Conservation (phyloP, 2,888 invertebrate species). For the Brachylomia viminalis region DNA sequence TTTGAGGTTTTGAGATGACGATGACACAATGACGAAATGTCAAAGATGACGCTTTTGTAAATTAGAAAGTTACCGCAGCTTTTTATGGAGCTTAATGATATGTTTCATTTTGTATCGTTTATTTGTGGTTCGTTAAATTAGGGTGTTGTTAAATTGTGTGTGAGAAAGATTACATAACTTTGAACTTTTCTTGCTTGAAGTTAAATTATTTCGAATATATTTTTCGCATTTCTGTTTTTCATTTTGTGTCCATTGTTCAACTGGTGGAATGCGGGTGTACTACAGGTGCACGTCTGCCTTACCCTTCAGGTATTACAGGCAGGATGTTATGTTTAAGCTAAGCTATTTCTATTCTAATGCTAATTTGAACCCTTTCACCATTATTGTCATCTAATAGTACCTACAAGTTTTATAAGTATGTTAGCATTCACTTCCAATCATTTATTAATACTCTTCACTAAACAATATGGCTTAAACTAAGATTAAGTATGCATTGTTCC, state of each 20-base stretch:
- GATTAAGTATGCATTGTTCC: slow-evolving; percentile 51
- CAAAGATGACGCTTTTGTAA: slow-evolving; percentile 52
- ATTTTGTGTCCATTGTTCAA: not conserved
- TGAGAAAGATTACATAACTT: not conserved
- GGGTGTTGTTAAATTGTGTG: slow-evolving; percentile 14
- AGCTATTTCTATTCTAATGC: not conserved
- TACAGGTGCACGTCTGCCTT: not conserved
- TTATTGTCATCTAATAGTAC: not conserved
- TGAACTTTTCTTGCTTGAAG: not conserved
- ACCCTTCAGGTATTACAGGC: no score
- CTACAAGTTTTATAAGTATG: not conserved
- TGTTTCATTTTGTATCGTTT: slow-evolving; percentile 4
- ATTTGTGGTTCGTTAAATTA: slow-evolving; percentile 21
- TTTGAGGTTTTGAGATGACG: slow-evolving; percentile 45
- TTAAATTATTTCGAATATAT: not conserved
- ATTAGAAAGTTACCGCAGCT: slow-evolving; percentile 64
- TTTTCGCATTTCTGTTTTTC: not conserved
- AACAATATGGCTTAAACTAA: slow-evolving; percentile 39
- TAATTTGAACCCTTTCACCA: not conserved
- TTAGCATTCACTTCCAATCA: slow-evolving; percentile 5
- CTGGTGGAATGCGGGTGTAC: not conserved
- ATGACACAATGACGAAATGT: slow-evolving; percentile 55
- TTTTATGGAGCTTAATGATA: slow-evolving; percentile 39
- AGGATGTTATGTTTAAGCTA: not conserved
- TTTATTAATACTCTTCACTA: slow-evolving; percentile 31